phyloP scores from a whole-genome alignment of 2,888 invertebrate species.

The Cheilosia vulpina region DNA sequence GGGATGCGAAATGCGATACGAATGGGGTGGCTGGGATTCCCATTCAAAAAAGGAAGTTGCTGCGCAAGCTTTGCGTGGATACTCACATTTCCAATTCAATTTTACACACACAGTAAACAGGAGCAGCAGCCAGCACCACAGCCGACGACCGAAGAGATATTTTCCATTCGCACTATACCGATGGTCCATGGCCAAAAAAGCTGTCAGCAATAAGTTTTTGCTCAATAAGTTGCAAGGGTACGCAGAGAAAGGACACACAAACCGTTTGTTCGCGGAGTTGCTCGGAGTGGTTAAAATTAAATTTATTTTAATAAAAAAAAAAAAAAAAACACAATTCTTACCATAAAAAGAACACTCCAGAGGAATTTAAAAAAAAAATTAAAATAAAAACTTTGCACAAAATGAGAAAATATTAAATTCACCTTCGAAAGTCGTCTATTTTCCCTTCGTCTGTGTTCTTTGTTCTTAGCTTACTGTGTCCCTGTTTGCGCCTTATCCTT shows the following conservation, averaged over 20 bases:
- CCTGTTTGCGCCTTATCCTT: conserved; percentile 52
- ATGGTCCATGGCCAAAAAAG: conserved; percentile 83
- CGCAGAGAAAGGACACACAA: conserved; percentile 83
- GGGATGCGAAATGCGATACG: conserved; percentile 31
- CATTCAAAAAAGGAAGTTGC: conserved; percentile 68
- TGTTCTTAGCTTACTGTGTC: conserved; percentile 28
- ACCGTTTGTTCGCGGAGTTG: conserved; percentile 75
- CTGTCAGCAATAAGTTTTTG: conserved; percentile 79
- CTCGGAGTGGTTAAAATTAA: conserved; percentile 67
- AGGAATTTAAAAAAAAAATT: neutral
- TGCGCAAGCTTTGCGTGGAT: conserved; percentile 72
- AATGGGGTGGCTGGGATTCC: conserved; percentile 34
- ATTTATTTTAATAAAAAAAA: conserved; percentile 17
- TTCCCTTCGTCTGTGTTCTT: conserved; percentile 29
- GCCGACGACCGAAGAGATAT: conserved; percentile 50
- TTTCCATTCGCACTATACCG: conserved; percentile 60
- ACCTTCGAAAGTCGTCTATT: conserved; percentile 18
- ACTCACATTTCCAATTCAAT: conserved; percentile 66
- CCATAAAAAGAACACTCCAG: conserved; percentile 12
- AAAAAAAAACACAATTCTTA: conserved; percentile 11
- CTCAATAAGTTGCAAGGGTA: conserved; percentile 84
- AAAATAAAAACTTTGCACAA: neutral
- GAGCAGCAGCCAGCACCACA: conserved; percentile 30
- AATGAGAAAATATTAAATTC: conserved; percentile 22
- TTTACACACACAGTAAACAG: conserved; percentile 67